Conservation (phyloP, 2,797 vertebrate species). For the Peromyscus melanophrys region DNA sequence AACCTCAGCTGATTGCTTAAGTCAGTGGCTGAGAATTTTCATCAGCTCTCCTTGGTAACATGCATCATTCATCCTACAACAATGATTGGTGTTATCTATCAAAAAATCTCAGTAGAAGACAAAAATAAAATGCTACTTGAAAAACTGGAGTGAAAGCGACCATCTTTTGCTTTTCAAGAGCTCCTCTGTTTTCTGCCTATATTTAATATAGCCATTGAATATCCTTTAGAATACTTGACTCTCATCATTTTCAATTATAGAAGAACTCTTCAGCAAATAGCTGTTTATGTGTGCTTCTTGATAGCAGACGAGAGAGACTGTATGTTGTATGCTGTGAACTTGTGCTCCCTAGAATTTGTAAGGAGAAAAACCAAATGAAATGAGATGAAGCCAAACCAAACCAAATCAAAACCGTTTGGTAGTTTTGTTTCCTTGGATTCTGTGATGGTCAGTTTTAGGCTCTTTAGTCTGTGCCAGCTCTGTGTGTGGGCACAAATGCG, state of each 20-base stretch:
- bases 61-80: conserved; percentile 19
- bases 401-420: neutral
- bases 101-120: conserved; percentile 45
- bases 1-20: conserved; percentile 51
- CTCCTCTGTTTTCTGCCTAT: neutral
- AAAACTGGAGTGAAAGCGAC: conserved; percentile 44
- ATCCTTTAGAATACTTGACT: conserved; percentile 37
- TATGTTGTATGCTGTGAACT: neutral
- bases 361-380: neutral
- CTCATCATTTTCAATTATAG: conserved; percentile 14
- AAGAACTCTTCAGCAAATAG: conserved; percentile 37
- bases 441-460: neutral
- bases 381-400: neutral
- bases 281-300: neutral
- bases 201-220: conserved; percentile 18
- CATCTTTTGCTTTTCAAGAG: conserved; percentile 33
- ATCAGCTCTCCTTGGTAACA: conserved; percentile 65
- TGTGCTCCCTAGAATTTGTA: neutral
- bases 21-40: conserved; percentile 71
- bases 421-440: conserved; percentile 20
- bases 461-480: neutral
- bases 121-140: conserved; percentile 59
- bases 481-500: neutral
- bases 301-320: neutral
- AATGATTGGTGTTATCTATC: conserved; percentile 35